Evolutionary conservation across 1,140 invertebrate genomes (phyloP), one percentile per base, ranked within the genome.

Genomic region (Drosophila chauvacae): DNA sequence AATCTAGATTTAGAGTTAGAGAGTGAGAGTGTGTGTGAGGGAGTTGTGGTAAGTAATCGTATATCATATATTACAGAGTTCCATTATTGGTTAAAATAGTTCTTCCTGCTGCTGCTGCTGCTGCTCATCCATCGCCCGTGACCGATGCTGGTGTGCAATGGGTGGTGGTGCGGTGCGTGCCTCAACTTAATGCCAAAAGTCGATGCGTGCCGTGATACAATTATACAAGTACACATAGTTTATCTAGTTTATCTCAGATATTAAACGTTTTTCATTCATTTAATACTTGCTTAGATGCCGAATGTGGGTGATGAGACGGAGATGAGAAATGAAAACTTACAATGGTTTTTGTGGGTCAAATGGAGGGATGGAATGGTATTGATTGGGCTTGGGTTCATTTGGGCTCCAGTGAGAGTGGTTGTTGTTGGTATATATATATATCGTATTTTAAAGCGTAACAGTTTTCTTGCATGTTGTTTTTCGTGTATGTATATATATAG

Each of bases 401-500:
- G 64, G 47, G 47, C 45, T 69, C 57, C 33, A 69, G 59, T 66
- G 63, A 65, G 64, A 72, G 53, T 71, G 72, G 58, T 37, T 20
- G 30, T 53, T 83, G 30, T 53, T 83, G 80, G 41, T 73, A 74
- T 37, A 20, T 20, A 20, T 20, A 48, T 78, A 60, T 78, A 72
- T 79, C 66, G 69, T 72, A 72, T 77, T 83, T 80, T 88, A 61
- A 88, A 88, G 84, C 84, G 84, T 88, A 90, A 88, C 85, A 90
- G 86, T 88, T 88, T 90, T 88, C 81, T 90, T 85, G 85, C 80
- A 64, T 87, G 77, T 90, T 74, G 33, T 77, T 77, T 77, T 50
- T 50, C 33, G 44, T 42, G 56, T 53, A 53, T 42, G 56, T 53
- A 53, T 44, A 75, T 63, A 55, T 63, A 55, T 68, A 65, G 50